A percentile compares a stretch with the other conserved stretches of the same genome.
phyloP scores from a whole-genome alignment of 2,113 vertebrate genomes.

The Nettapus auritus region DNA sequence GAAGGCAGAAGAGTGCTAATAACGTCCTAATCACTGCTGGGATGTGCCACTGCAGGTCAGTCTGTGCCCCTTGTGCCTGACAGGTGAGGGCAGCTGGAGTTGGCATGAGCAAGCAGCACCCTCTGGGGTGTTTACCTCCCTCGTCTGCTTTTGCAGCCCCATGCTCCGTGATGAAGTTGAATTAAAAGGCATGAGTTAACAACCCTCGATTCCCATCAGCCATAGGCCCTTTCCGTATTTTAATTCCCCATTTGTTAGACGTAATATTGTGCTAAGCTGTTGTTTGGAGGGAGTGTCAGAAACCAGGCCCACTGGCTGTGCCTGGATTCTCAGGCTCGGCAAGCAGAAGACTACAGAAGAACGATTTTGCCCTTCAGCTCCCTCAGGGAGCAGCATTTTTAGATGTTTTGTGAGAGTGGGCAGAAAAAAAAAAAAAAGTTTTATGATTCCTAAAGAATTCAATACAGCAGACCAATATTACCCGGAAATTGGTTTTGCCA shows the following conservation, averaged over 20 bases:
- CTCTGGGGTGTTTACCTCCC: not conserved
- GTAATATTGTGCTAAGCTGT: not conserved
- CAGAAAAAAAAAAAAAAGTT: not conserved
- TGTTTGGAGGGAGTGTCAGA: not conserved
- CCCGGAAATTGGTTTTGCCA: not conserved
- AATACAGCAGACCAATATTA: not conserved
- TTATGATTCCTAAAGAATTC: not conserved
- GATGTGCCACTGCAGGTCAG: not conserved
- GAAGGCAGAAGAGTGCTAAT: not conserved
- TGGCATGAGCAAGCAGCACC: no score
- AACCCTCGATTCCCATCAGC: not conserved
- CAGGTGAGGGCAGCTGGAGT: no score
- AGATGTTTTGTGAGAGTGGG: not conserved
- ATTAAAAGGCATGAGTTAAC: not conserved
- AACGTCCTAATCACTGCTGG: not conserved
- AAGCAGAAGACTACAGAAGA: no score
- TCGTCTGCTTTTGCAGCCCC: not conserved
- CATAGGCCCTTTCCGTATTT: not conserved
- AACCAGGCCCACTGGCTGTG: accelerated
- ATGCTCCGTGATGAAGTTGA: accelerated
- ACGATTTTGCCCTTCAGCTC: not conserved
- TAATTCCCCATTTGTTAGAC: not conserved
- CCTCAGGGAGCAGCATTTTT: not conserved
- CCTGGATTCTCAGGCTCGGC: not conserved
- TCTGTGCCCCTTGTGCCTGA: not conserved